phyloP scores from a whole-genome alignment of 1,140 invertebrate genomes.

The Stegodyphus mimosarum region DNA sequence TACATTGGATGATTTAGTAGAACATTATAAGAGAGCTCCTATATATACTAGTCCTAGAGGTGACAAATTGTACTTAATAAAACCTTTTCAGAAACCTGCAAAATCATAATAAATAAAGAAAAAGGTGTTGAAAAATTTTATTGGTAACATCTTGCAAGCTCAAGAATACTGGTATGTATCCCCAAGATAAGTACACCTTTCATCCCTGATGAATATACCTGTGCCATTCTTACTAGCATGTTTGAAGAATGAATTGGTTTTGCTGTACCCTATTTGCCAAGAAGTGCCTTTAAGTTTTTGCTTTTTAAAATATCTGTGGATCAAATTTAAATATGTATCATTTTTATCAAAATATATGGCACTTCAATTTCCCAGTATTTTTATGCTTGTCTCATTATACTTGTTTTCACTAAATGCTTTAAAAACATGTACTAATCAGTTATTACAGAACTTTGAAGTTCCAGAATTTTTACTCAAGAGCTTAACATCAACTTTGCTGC shows the following conservation, averaged over 20 bases:
- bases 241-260: slow-evolving; percentile 20
- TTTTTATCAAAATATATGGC: slow-evolving; percentile 8
- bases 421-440: not conserved
- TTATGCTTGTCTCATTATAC: not conserved
- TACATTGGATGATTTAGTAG: slow-evolving; percentile 94
- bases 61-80: slow-evolving; percentile 91
- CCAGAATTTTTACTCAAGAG: slow-evolving; percentile 41
- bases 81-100: slow-evolving; percentile 75
- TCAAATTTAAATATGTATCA: too few species aligned
- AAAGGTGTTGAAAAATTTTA: too few species aligned
- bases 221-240: slow-evolving; percentile 44
- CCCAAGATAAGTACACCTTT: not conserved
- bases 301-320: not conserved
- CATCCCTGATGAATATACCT: not conserved
- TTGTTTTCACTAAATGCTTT: not conserved
- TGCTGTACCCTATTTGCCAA: slow-evolving; percentile 35
- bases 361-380: not conserved
- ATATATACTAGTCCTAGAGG: slow-evolving; percentile 98
- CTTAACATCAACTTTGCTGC: slow-evolving; percentile 40
- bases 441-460: not conserved
- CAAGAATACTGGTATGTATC: not conserved
- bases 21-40: slow-evolving; percentile 97
- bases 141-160: not conserved
- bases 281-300: slow-evolving; percentile 40
- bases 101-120: slow-evolving; percentile 37